These are phyloP conservation scores for Sebastes paucispinis DNA, from an alignment of 2,797 vertebrate species.

Conservation along the genomic window DNA sequence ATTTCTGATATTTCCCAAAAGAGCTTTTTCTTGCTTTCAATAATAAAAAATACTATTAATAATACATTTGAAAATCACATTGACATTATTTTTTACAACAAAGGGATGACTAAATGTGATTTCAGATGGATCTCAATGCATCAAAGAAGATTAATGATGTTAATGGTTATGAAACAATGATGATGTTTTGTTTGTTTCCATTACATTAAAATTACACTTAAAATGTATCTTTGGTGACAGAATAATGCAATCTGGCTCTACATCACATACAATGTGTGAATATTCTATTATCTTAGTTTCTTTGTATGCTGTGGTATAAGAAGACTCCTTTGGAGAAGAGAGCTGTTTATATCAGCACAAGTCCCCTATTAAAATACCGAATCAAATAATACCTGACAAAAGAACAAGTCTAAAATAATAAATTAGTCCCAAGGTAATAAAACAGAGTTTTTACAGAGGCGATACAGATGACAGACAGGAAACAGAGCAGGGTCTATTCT, in stretches of 20 bases:
- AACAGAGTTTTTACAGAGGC: background rate
- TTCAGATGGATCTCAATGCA: background rate
- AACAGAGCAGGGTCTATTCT: slow-evolving; percentile 2
- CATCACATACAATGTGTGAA: background rate
- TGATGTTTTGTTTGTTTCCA: background rate
- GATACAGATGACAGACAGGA: slow-evolving; percentile 3
- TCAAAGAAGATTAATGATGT: slow-evolving; percentile 22
- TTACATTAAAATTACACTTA: slow-evolving; percentile 26
- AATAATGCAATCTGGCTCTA: background rate
- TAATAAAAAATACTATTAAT: background rate
- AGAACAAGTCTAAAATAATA: background rate
- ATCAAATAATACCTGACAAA: background rate
- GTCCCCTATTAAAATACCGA: background rate
- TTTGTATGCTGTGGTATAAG: background rate
- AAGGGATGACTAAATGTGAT: background rate
- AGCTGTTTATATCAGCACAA: background rate
- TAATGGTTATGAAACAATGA: slow-evolving; percentile 38
- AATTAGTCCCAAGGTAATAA: slow-evolving; percentile 4
- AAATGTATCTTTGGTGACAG: background rate
- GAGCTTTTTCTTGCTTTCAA: background rate
- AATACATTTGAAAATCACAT: background rate
- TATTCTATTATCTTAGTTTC: background rate
- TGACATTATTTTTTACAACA: background rate
- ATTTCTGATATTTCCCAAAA: background rate
- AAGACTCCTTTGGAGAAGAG: background rate